A percentile compares a stretch with the other conserved stretches of the same genome.
These are phyloP conservation scores for Hemicentrotus pulcherrimus DNA, from an alignment of 35 echinoderm and acorn worm genomes.

Conservation along the genomic window DNA sequence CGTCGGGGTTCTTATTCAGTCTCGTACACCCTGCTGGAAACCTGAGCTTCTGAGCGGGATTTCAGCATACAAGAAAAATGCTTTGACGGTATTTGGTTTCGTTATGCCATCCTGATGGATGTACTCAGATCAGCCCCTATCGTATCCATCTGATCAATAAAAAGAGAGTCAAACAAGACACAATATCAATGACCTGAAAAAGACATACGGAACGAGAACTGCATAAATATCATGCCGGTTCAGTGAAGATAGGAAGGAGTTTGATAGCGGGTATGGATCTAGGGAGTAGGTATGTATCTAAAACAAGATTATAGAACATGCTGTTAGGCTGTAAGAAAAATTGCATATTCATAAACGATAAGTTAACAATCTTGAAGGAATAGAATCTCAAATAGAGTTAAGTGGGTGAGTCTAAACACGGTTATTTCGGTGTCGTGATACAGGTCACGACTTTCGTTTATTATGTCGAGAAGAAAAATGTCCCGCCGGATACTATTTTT, in stretches of 20 bases:
- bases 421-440: no score
- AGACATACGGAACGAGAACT: neutral
- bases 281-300: neutral
- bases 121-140: neutral
- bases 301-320: neutral
- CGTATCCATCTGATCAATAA: slow-evolving; percentile 28
- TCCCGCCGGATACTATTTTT: no score
- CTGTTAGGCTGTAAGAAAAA: neutral
- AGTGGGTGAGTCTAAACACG: no score
- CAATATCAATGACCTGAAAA: neutral
- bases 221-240: neutral
- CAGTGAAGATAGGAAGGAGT: neutral
- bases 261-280: neutral
- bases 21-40: neutral
- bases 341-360: neutral
- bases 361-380: neutral
- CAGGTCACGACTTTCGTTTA: no score
- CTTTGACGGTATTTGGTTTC: slow-evolving; percentile 14
- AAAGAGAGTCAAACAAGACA: slow-evolving; percentile 17
- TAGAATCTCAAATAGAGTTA: neutral
- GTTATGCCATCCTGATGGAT: slow-evolving; percentile 22
- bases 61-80: slow-evolving; percentile 16
- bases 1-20: slow-evolving; percentile 14
- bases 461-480: no score
- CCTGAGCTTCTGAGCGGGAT: neutral